Evolutionary conservation across 1,140 invertebrate genomes (phyloP).

Genomic region (Acromyrmex charruanus): DNA sequence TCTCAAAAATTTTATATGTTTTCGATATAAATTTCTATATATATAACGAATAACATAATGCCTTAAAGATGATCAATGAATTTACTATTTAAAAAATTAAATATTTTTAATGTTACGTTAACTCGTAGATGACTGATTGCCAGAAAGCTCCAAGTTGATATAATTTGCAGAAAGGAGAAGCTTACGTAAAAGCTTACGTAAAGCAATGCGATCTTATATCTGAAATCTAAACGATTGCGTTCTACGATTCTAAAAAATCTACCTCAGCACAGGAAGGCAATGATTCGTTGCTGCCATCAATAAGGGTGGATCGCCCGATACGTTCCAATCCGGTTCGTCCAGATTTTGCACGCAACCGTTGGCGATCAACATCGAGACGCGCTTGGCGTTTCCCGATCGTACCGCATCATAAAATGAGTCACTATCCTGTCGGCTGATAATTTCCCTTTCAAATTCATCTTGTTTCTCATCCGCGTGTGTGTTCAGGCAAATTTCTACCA

Average conservation of each 20-base stretch:
- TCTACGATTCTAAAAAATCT: slow-evolving; percentile 30
- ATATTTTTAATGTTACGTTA: neutral
- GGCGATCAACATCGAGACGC: slow-evolving; percentile 76
- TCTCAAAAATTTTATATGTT: neutral
- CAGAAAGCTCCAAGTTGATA: neutral
- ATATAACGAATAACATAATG: neutral
- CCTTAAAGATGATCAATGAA: slow-evolving; percentile 12
- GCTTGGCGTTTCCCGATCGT: slow-evolving; percentile 76
- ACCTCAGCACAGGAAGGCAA: slow-evolving; percentile 82
- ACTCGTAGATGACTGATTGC: neutral
- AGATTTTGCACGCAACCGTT: slow-evolving; percentile 79
- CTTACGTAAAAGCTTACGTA: neutral
- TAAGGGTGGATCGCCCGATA: slow-evolving; percentile 84
- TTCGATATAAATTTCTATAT: neutral
- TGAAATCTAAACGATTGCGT: neutral
- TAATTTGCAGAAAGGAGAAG: neutral
- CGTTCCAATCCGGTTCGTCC: slow-evolving; percentile 85
- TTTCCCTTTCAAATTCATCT: slow-evolving; percentile 4
- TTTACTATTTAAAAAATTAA: neutral
- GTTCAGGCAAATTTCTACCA: slow-evolving; percentile 38
- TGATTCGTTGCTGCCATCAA: slow-evolving; percentile 83
- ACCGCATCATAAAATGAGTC: slow-evolving; percentile 80
- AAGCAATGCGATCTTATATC: neutral
- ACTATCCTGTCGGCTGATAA: neutral
- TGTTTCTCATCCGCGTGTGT: slow-evolving; percentile 3